phyloP scores from a whole-genome alignment of 2,888 invertebrate genomes.

The Cephus rjabovi region DNA sequence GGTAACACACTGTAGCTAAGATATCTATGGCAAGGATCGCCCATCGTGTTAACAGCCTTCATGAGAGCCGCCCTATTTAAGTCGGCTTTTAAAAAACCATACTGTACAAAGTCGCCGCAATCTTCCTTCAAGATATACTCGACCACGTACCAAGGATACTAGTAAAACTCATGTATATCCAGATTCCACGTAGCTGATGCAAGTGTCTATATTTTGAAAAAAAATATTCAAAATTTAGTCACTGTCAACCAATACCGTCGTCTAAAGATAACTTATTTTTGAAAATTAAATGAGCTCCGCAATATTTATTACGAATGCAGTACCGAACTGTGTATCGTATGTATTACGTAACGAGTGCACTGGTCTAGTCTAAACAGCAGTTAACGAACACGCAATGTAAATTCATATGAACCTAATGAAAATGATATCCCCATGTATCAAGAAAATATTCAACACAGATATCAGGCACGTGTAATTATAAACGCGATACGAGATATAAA shows the following conservation, averaged over 20 bases:
- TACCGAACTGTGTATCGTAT: not conserved
- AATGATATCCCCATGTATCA: not conserved
- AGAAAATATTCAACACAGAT: not conserved
- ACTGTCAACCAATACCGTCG: not conserved
- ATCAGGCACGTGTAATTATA: not conserved
- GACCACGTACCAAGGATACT: not conserved
- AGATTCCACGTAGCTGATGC: not conserved
- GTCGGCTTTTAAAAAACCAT: not conserved
- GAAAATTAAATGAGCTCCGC: not conserved
- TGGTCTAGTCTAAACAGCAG: not conserved
- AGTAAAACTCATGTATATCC: not conserved
- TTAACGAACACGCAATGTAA: not conserved
- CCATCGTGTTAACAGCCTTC: not conserved
- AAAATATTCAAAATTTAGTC: not conserved
- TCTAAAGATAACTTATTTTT: not conserved
- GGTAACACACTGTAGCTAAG: not conserved
- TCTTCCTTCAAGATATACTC: not conserved
- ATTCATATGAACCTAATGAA: not conserved
- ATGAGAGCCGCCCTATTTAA: not conserved
- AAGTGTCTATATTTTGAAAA: not conserved
- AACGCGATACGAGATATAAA: not conserved
- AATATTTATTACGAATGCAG: not conserved
- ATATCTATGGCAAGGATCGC: not conserved
- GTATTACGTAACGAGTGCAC: not conserved
- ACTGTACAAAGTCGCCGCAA: not conserved